A percentile compares a stretch with the other conserved stretches of the same genome.
These are phyloP conservation scores for Amblyraja radiata DNA, from an alignment of 2,797 vertebrate genomes.

Conservation along the genomic window DNA sequence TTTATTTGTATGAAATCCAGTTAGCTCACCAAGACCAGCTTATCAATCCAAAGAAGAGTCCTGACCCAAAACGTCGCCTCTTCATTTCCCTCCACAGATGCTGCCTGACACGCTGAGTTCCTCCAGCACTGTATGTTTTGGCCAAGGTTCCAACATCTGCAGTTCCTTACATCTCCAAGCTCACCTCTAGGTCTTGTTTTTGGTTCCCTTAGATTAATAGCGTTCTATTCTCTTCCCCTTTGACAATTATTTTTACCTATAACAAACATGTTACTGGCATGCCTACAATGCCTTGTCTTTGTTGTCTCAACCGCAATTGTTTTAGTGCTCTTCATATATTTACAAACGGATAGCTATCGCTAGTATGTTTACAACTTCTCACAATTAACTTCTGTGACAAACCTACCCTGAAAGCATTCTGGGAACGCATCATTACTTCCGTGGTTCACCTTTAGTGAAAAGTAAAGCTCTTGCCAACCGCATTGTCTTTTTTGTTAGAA, in stretches of 20 bases:
- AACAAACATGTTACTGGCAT: background rate
- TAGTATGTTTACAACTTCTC: background rate
- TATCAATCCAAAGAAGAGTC: too few species aligned
- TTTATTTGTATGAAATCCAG: background rate
- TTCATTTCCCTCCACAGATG: too few species aligned
- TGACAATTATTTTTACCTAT: background rate
- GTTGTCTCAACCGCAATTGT: background rate
- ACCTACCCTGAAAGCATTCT: background rate
- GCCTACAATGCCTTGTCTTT: background rate
- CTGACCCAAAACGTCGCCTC: too few species aligned
- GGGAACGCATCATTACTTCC: background rate
- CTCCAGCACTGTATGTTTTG: too few species aligned
- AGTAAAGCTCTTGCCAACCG: background rate
- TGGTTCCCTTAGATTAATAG: background rate
- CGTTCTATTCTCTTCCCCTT: background rate
- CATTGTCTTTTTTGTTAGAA: background rate
- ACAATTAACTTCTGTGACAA: background rate
- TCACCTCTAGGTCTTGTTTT: background rate
- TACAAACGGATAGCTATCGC: background rate
- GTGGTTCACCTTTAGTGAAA: background rate
- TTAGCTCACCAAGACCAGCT: too few species aligned
- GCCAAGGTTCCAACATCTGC: too few species aligned
- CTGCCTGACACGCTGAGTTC: too few species aligned
- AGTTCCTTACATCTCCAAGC: background rate
- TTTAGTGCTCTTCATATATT: background rate